phyloP scores from a whole-genome alignment of 2,113 vertebrate species.

The Centropus bengalensis region DNA sequence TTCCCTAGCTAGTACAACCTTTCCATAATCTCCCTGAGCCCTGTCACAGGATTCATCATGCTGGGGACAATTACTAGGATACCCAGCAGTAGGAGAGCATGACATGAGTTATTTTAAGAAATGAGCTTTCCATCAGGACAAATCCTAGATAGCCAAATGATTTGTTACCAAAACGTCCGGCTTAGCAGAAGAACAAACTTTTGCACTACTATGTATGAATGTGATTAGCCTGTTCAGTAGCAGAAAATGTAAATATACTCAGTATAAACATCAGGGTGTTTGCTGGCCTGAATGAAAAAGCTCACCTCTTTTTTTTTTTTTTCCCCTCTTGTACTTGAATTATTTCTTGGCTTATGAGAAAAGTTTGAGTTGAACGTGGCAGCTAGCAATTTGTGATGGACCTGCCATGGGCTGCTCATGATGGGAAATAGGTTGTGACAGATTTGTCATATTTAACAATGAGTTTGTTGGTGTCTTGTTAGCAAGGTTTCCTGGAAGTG shows the following conservation, averaged over 20 bases:
- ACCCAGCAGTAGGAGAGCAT: neutral
- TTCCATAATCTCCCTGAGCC: neutral
- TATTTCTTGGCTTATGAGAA: neutral
- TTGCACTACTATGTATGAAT: neutral
- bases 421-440: neutral
- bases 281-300: neutral
- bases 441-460: neutral
- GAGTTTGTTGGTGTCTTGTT: neutral
- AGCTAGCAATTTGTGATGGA: conserved; percentile 10
- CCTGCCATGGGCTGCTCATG: neutral
- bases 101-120: neutral
- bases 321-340: neutral
- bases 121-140: neutral
- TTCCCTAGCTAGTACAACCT: neutral
- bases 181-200: too few relatives aligned
- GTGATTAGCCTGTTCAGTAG: neutral
- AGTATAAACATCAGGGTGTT: neutral
- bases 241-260: neutral
- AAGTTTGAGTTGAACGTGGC: neutral
- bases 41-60: neutral
- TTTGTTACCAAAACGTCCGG: neutral
- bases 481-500: neutral
- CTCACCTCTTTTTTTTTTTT: neutral
- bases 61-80: neutral
- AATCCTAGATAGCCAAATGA: neutral